Conservation (phyloP, 2,113 vertebrate genomes). For the Paramormyrops kingsleyae region DNA sequence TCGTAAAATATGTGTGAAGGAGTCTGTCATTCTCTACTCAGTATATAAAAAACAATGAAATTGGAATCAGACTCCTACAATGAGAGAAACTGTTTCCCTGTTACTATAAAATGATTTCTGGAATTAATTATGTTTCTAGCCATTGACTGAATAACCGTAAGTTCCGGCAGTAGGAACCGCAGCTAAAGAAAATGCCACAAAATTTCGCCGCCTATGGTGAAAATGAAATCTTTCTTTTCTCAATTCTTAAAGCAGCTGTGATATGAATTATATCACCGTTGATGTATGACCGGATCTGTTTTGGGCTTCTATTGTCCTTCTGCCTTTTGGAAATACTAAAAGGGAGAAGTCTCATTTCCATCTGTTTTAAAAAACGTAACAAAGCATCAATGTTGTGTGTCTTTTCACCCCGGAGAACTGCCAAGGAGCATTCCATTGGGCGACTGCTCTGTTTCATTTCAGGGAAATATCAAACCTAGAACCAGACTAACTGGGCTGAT, state of each 20-base stretch:
- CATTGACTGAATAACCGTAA: background rate
- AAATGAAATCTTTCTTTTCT: background rate
- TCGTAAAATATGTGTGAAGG: background rate
- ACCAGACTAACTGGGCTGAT: background rate
- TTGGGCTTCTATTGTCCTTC: background rate
- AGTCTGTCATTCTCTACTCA: background rate
- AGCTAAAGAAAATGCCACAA: background rate
- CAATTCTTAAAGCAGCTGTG: background rate
- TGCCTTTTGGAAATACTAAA: background rate
- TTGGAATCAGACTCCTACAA: background rate
- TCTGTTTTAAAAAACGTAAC: background rate
- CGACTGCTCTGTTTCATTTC: background rate
- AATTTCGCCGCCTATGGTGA: background rate
- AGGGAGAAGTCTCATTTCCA: background rate
- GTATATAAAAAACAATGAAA: background rate
- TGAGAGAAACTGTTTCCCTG: background rate
- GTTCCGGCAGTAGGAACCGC: background rate
- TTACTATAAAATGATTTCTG: background rate
- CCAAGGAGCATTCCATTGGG: background rate
- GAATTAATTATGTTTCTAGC: constrained; percentile 5
- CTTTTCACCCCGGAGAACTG: background rate
- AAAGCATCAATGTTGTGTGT: background rate
- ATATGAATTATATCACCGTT: background rate
- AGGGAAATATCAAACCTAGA: background rate
- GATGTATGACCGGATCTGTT: background rate